Evolutionary conservation across 1,140 invertebrate species (phyloP), one percentile per base, ranked within the genome.

Genomic region (Atta texana): DNA sequence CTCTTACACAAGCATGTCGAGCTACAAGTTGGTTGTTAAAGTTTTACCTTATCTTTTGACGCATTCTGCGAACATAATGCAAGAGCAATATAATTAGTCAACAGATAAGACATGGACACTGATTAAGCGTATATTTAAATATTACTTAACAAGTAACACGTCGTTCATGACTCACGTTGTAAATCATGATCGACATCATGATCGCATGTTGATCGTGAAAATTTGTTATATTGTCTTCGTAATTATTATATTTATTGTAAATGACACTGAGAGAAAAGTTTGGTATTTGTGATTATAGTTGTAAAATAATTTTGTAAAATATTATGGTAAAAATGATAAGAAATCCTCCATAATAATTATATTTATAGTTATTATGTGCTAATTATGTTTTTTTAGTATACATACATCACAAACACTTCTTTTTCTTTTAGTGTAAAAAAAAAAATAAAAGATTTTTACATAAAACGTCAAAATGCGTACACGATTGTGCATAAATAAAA

Each of bases 21-120:
- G 88, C 88, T 90, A 91, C 88, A 89, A 87, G 87, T 93, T 89
- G 82, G 78, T 87, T 87, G 90, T 93, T 91, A 92, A 91, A 92
- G 84, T 92, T 93, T 95, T 95, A 95, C 94, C 94, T 94, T 95
- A 91, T 94, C 93, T 95, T 94, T 95, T 92, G 94, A 93, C 88
- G 93, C 93, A 85, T 92, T 95, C 94, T 94, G 94, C 94, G 91
- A 94, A 94, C 92, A 94, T 94, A 94, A 94, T 91, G 94, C 93
- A 94, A 93, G 90, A 94, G 93, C 92, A 92, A 92, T 72, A 93
- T 93, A 85, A 94, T 94, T 95, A 93, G 92, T 93, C 81, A 86
- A 92, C 91, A 77, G 78, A 82, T 92, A 78, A 92, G 89, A 94
- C 91, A 76, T 85, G 87, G 91, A 93, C 92, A 91, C 86, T 88